A percentile compares a stretch with the other conserved stretches of the same genome.
Evolutionary conservation across 2,113 vertebrate species (phyloP).

Genomic region (Malurus melanocephalus): DNA sequence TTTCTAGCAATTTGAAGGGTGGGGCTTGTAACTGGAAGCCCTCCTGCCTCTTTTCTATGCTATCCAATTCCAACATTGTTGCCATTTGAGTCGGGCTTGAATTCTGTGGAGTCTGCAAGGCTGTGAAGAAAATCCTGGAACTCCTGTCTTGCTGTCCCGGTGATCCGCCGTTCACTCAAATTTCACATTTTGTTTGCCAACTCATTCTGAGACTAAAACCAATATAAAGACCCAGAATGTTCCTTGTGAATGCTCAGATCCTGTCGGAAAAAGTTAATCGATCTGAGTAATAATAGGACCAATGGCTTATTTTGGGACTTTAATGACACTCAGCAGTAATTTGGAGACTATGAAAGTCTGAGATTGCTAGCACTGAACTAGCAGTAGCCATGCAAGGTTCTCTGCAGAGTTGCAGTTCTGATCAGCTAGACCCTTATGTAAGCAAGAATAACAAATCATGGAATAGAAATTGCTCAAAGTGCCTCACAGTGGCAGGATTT

Average conservation of each 20-base stretch:
- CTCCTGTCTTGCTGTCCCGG: background rate
- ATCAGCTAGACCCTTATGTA: background rate
- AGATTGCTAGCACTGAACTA: background rate
- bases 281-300: background rate
- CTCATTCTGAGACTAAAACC: background rate
- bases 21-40: slow-evolving; percentile 24
- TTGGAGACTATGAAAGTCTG: background rate
- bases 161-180: background rate
- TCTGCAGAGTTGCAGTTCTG: background rate
- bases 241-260: background rate
- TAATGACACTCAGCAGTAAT: background rate
- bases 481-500: background rate
- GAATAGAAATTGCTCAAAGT: background rate
- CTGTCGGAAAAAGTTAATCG: background rate
- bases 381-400: background rate
- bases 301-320: background rate
- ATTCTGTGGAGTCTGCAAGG: background rate
- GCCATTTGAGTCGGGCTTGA: background rate
- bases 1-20: slow-evolving; percentile 47
- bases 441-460: background rate
- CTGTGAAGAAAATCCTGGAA: slow-evolving; percentile 10
- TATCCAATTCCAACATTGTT: background rate
- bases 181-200: background rate
- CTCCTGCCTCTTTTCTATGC: background rate
- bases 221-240: background rate